Evolutionary conservation across 2,113 vertebrate genomes (phyloP).

Genomic region (Barnardius zonarius): DNA sequence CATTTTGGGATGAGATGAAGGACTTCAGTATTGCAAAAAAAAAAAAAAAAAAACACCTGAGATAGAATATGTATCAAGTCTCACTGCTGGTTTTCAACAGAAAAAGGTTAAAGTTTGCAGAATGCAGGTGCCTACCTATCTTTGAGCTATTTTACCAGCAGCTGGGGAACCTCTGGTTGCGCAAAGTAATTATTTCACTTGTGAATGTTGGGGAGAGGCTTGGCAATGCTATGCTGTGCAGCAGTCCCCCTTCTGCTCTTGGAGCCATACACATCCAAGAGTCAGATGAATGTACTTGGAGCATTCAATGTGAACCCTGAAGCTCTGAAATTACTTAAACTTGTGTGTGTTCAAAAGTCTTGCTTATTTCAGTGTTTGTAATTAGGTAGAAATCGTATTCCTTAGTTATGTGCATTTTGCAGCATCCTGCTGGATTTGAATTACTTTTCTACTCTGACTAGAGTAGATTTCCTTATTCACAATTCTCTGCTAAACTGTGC

Average conservation of each 20-base stretch:
- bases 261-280: rapidly evolving
- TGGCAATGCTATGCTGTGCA: neutral
- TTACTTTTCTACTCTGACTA: neutral
- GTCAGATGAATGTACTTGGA: neutral
- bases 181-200: neutral
- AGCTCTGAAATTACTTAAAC: neutral
- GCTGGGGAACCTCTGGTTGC: neutral
- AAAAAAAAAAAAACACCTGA: neutral
- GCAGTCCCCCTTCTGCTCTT: neutral
- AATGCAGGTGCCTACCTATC: neutral
- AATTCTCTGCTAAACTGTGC: neutral
- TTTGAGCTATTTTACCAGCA: neutral
- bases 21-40: neutral
- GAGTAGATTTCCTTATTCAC: neutral
- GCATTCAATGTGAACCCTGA: neutral
- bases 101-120: neutral
- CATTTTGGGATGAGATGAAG: neutral
- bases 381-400: neutral
- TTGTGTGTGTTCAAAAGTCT: neutral
- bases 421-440: neutral
- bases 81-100: neutral
- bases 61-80: neutral
- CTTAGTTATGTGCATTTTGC: neutral
- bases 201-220: neutral
- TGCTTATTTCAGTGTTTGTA: neutral